phyloP scores from a whole-genome alignment of 2,888 invertebrate genomes.

The Notocelia uddmanniana region DNA sequence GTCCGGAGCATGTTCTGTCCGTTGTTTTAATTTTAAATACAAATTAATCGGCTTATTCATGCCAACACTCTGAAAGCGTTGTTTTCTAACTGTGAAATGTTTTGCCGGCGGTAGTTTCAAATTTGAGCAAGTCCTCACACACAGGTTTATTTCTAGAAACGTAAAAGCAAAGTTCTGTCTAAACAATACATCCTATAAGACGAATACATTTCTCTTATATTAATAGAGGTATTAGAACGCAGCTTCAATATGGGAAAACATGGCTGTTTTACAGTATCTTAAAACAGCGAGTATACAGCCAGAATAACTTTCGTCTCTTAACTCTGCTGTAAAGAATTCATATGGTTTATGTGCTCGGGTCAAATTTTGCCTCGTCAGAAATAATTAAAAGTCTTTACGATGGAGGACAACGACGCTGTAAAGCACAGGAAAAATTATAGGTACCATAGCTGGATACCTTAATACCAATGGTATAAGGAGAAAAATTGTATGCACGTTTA shows the following conservation, averaged over 20 bases:
- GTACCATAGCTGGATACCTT: slow-evolving; percentile 26
- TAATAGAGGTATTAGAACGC: neutral
- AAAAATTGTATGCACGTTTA: slow-evolving; percentile 1
- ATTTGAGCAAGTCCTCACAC: slow-evolving; percentile 28
- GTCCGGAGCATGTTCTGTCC: slow-evolving; percentile 32
- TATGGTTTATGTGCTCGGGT: slow-evolving; percentile 52
- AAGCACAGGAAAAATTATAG: slow-evolving; percentile 73
- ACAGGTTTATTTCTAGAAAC: slow-evolving; percentile 36
- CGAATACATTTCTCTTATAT: slow-evolving; percentile 6
- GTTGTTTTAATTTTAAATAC: slow-evolving; percentile 45
- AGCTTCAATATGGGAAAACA: neutral
- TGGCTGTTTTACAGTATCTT: slow-evolving; percentile 58
- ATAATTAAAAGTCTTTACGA: slow-evolving; percentile 80
- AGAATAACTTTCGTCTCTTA: slow-evolving; percentile 56
- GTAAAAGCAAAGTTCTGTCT: slow-evolving; percentile 41
- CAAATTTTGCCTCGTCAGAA: slow-evolving; percentile 57
- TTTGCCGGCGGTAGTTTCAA: slow-evolving; percentile 27
- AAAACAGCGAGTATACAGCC: slow-evolving; percentile 63
- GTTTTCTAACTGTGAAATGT: slow-evolving; percentile 45
- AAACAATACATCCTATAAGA: slow-evolving; percentile 28
- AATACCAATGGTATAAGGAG: slow-evolving; percentile 7
- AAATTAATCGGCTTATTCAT: slow-evolving; percentile 46
- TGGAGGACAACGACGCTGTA: slow-evolving; percentile 69
- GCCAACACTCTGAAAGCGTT: slow-evolving; percentile 39
- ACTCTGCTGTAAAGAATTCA: slow-evolving; percentile 65